Conservation (phyloP, 2,888 invertebrate genomes). For the Parnassius orleans region DNA sequence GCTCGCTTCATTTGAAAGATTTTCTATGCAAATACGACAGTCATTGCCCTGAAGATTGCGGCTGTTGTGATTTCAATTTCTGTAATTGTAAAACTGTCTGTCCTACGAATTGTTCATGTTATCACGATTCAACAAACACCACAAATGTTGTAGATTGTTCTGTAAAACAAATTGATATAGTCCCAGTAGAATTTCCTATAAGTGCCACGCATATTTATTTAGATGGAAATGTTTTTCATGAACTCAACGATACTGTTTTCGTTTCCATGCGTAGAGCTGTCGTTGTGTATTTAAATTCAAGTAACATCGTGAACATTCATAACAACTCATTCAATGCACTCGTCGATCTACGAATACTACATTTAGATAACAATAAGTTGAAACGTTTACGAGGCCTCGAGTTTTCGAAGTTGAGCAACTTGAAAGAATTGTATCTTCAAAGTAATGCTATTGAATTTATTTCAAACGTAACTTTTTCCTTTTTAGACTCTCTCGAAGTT, state of each 20-base stretch:
- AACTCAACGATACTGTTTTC: constrained; percentile 81
- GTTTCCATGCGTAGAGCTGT: constrained; percentile 73
- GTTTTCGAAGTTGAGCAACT: constrained; percentile 89
- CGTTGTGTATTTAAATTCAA: constrained; percentile 91
- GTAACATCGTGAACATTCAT: constrained; percentile 89
- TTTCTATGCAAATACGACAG: constrained; percentile 94
- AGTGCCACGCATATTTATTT: constrained; percentile 95
- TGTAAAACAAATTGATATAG: constrained; percentile 85
- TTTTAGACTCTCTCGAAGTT: constrained; percentile 88
- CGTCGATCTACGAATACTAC: constrained; percentile 87
- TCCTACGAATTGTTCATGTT: constrained; percentile 95
- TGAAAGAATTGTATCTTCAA: constrained; percentile 92
- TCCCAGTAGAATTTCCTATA: constrained; percentile 92
- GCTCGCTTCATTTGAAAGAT: constrained; percentile 88
- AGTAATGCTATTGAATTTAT: constrained; percentile 91
- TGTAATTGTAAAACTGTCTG: constrained; percentile 98
- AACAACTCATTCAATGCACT: constrained; percentile 93
- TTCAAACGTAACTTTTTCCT: constrained; percentile 89
- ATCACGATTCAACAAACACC: constrained; percentile 95
- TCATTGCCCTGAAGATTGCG: constrained; percentile 94
- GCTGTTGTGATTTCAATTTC: constrained; percentile 96
- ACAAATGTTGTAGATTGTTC: constrained; percentile 96
- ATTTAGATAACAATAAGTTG: constrained; percentile 93
- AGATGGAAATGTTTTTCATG: constrained; percentile 93
- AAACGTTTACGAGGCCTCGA: constrained; percentile 89